Evolutionary conservation across 2,797 vertebrate genomes (phyloP), one percentile per base, ranked within the genome.

Genomic region (Neomorphus geoffroyi): DNA sequence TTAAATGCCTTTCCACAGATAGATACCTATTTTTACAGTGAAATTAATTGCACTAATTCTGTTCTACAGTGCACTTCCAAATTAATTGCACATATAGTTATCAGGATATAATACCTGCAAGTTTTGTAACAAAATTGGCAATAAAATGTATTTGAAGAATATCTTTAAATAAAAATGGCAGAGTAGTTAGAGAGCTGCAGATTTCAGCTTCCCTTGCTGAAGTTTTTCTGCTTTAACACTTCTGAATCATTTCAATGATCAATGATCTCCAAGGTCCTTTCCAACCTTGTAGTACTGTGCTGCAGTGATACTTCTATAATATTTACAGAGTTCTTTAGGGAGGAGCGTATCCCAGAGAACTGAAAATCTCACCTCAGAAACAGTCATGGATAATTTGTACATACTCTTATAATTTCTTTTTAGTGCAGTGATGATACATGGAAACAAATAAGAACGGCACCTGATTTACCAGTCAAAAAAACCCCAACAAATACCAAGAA

Each of bases 401-500:
- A 35, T 54, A 60, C 64, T 80, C 15, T 62, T 91, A 74, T 84
- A 92, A 89, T 87, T 95, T 89, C 71, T 6, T 1, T 87, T 94
- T 93, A 91, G 85, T 93, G 12, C 53, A n/a, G 26, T 56, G 45
- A 74, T 92, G 72, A 78, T 91, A 41, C 33, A 70, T 67, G 54
- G 72, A 93, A 93, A 65, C 69, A 91, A 95, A 53, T 53, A 91
- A 93, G 81, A 94, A 93, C 78, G 95, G 60, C 0, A 32, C 69
- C 54, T 95, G 89, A 95, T 80, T 88, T 89, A 92, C 32, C 53
- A 91, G 56, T 60, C 17, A 8, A 74, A 89, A 78, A 61, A 28
- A 24, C 46, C 46, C n/a, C n/a, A 45, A 9, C 13, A 41, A 83
- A 60, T 33, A 48, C 19, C 11, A 18, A 77, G 67, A 43, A 71